Base-by-base conservation (phyloP, 2,888 invertebrate genomes). In the Acrobasis suavella region DNA sequence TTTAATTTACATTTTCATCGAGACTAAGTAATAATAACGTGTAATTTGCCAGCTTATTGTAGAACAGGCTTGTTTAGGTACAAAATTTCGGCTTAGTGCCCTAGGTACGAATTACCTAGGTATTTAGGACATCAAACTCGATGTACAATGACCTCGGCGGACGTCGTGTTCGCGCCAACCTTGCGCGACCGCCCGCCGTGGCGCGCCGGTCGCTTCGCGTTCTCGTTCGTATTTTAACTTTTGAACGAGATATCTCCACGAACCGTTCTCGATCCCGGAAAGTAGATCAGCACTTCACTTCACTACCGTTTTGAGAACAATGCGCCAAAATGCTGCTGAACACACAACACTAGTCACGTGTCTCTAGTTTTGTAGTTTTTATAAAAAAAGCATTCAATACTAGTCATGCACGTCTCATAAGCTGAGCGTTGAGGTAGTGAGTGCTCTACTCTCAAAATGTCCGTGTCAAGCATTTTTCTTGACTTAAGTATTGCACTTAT, bases 51-150 rank as follows among this genome's bases (percentile, higher is more conserved):
- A 32, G 32, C 32, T 32, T 32, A 55, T 55, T 39, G 39, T 55
- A 55, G 12, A 55, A 39, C 15, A 39, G 55, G 39, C 15, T 55
- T 5, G 2, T 12, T 39, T 32, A 32, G 2, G 32, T 32, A 32
- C 32, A 56, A 62, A 62, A 16, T 46, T 55, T 62, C 54, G 54
- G 32, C 65, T 64, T 42, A 51, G 64, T 72, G 72, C 66, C 70
- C 73, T 76, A 75, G 74, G 75, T 74, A 74, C 72, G 65, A 64
- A 64, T 73, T 73, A 78, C 78, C 81, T 85, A 85, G 83, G 84
- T 87, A 90, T 89, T 87, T 89, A 83, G 90, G 87, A 84, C 89
- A 85, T 85, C 82, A 83, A 85, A 86, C 83, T 78, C 79, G 74
- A 77, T 87, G 87, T 89, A 80, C 89, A 87, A 80, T 86, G 90